phyloP scores from a whole-genome alignment of 2,888 invertebrate genomes.

The Anaspis maculata region DNA sequence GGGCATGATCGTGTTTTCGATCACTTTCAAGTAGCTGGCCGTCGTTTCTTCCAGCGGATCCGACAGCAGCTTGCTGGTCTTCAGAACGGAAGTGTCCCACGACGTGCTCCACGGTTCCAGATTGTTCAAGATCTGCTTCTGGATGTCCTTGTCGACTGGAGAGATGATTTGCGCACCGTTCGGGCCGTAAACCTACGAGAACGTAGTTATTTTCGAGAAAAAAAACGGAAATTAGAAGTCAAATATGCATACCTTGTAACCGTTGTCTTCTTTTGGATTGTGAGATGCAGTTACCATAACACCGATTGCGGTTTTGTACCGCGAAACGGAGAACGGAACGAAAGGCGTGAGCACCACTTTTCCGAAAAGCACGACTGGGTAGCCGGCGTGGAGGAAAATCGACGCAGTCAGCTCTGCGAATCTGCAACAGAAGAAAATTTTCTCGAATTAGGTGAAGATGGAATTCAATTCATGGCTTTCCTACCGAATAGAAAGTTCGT shows the following conservation, averaged over 20 bases:
- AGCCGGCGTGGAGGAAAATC: conserved; percentile 65
- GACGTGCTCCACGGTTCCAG: conserved; percentile 68
- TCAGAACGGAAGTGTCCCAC: conserved; percentile 64
- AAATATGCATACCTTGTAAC: conserved; percentile 64
- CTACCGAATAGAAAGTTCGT: too few species aligned
- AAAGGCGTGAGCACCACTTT: conserved; percentile 86
- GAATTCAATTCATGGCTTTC: too few species aligned
- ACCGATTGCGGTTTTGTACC: conserved; percentile 72
- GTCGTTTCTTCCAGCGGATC: conserved; percentile 68
- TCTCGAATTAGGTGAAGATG: too few species aligned
- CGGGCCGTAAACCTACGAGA: conserved; percentile 74
- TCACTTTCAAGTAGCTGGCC: conserved; percentile 55
- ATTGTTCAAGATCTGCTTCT: conserved; percentile 66
- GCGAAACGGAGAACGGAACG: conserved; percentile 76
- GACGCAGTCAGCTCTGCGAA: conserved; percentile 84
- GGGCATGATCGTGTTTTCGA: conserved; percentile 48
- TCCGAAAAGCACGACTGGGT: conserved; percentile 68
- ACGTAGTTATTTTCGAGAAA: background rate
- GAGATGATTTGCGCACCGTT: conserved; percentile 93
- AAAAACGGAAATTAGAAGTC: conserved; percentile 2
- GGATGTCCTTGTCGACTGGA: conserved; percentile 84
- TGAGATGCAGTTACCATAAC: conserved; percentile 99
- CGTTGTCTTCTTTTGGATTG: conserved; percentile 93
- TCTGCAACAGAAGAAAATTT: conserved; percentile 44
- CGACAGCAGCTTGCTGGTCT: conserved; percentile 44